Evolutionary conservation across 2,797 vertebrate species (phyloP).

Genomic region (Neoniphon sammara): DNA sequence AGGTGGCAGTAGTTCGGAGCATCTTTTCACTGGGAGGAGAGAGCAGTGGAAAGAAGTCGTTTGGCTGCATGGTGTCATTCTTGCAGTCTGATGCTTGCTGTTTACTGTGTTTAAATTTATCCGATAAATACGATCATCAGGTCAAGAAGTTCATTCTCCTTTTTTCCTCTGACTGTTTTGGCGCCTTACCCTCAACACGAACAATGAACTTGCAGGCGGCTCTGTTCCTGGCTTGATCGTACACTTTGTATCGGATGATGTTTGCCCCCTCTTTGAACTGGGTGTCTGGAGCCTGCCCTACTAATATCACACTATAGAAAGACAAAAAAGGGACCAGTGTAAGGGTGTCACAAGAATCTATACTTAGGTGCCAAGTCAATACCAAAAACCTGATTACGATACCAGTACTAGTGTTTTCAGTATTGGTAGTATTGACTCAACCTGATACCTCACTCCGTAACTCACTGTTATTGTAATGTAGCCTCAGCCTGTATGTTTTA

Average conservation of each 20-base stretch:
- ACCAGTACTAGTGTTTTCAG: too few species aligned
- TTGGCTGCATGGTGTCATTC: neutral
- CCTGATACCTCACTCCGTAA: too few species aligned
- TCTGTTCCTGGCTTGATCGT: conserved; percentile 92
- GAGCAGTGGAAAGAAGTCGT: neutral
- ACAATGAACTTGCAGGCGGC: conserved; percentile 96
- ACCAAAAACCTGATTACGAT: too few species aligned
- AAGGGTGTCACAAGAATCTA: too few species aligned
- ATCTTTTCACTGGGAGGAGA: conserved; percentile 83
- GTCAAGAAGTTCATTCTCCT: neutral
- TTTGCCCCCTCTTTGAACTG: conserved; percentile 89
- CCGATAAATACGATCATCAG: neutral
- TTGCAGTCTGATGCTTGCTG: neutral
- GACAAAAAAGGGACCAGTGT: conserved; percentile 2
- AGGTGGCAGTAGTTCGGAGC: conserved; percentile 84
- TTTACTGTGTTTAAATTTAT: neutral
- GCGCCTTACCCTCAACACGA: conserved; percentile 88
- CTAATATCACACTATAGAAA: conserved; percentile 85
- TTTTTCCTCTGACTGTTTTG: neutral
- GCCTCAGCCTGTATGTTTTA: too few species aligned
- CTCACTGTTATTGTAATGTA: too few species aligned
- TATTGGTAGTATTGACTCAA: too few species aligned
- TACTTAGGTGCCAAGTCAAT: too few species aligned
- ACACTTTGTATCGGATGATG: conserved; percentile 91
- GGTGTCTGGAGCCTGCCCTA: conserved; percentile 87